Conservation (phyloP, 1,140 invertebrate species). For the Trachelipus rathkii region DNA sequence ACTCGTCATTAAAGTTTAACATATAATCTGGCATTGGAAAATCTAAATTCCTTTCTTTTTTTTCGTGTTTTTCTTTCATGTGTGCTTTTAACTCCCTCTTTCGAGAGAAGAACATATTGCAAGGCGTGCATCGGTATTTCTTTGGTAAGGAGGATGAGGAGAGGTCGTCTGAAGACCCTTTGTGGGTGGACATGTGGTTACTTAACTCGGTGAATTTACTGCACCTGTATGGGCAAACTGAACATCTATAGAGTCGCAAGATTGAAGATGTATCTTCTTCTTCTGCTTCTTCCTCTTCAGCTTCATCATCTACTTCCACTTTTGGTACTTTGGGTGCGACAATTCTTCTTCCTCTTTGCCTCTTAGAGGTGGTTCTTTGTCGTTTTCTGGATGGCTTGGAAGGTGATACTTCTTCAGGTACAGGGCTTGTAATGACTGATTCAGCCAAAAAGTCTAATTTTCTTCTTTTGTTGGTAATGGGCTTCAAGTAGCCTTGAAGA, state of each 20-base stretch:
- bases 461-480: neutral
- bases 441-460: neutral
- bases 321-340: too few species aligned
- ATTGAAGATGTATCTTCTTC: neutral
- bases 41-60: neutral
- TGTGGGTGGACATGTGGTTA: neutral
- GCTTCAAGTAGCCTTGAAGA: neutral
- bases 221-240: neutral
- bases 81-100: neutral
- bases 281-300: neutral
- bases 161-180: neutral
- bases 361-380: neutral
- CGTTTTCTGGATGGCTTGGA: neutral
- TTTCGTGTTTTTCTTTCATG: slow-evolving; percentile 11
- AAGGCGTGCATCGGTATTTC: neutral
- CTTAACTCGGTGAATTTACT: neutral
- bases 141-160: neutral
- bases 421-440: neutral
- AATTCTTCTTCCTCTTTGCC: neutral
- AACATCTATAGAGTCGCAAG: neutral
- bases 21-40: neutral
- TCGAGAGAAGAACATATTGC: neutral
- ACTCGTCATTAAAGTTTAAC: neutral
- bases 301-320: too few species aligned
- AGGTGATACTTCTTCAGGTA: neutral